Conservation (phyloP, 2,113 vertebrate genomes). For the Petroica traversi region DNA sequence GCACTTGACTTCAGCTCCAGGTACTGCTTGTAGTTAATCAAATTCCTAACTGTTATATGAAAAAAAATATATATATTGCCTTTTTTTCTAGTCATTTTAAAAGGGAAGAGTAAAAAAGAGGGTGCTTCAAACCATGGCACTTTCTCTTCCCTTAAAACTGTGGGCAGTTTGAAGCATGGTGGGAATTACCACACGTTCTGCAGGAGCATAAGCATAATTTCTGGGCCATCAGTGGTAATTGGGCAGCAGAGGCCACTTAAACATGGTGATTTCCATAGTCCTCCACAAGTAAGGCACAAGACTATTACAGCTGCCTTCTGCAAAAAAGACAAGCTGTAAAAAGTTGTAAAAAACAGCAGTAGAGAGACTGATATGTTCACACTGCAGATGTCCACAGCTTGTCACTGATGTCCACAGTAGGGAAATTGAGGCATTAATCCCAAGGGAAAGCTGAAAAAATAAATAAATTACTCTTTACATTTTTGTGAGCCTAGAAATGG, state of each 20-base stretch:
- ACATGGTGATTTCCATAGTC: not conserved
- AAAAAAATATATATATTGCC: not conserved
- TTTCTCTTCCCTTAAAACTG: not conserved
- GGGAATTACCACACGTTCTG: accelerated
- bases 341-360: not conserved
- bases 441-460: not conserved
- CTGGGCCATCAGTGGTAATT: not conserved
- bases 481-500: not conserved
- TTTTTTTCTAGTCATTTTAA: not conserved
- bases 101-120: not conserved
- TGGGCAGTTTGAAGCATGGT: not conserved
- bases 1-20: not conserved
- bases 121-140: not conserved
- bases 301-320: not conserved
- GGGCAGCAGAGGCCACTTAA: not conserved
- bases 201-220: not conserved
- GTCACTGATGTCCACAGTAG: not conserved
- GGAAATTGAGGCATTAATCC: not conserved
- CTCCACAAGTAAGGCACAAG: not conserved
- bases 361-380: not conserved
- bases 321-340: not conserved
- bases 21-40: not conserved
- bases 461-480: not conserved
- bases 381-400: not conserved
- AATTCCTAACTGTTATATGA: not conserved